A percentile compares a stretch with the other conserved stretches of the same genome.
phyloP scores from a whole-genome alignment of 2,113 vertebrate genomes.

The Neogale vison region DNA sequence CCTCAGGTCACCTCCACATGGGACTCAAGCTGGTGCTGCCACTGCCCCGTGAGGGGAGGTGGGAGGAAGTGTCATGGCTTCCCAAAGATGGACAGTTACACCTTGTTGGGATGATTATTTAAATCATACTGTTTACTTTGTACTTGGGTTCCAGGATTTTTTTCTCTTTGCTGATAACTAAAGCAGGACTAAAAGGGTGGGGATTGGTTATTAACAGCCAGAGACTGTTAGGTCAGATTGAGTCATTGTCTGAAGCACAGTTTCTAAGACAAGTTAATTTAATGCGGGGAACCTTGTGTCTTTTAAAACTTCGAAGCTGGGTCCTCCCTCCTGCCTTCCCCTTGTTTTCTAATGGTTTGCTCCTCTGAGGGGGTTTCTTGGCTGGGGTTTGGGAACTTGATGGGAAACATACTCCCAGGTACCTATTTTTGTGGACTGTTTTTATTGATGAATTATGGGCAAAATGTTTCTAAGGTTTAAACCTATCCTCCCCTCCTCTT shows the following conservation, averaged over 20 bases:
- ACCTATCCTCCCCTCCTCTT: conserved; percentile 87
- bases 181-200: neutral
- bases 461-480: conserved; percentile 84
- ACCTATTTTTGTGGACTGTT: conserved; percentile 77
- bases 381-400: conserved; percentile 67
- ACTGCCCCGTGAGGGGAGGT: neutral
- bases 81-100: neutral
- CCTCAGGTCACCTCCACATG: neutral
- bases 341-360: conserved; percentile 37
- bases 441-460: conserved; percentile 79
- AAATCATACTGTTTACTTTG: neutral
- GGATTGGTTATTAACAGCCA: neutral
- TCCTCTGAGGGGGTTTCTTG: conserved; percentile 57
- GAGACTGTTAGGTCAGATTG: neutral
- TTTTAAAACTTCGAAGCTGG: conserved; percentile 17
- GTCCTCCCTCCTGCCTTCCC: conserved; percentile 48
- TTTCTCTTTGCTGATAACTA: neutral
- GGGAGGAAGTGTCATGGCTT: neutral
- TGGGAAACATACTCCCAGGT: conserved; percentile 64
- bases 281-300: neutral
- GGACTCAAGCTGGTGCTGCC: neutral
- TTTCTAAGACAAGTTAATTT: neutral
- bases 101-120: neutral
- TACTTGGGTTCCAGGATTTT: neutral
- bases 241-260: neutral